Evolutionary conservation across 2,113 vertebrate species (phyloP).

Genomic region (Salminus brasiliensis): DNA sequence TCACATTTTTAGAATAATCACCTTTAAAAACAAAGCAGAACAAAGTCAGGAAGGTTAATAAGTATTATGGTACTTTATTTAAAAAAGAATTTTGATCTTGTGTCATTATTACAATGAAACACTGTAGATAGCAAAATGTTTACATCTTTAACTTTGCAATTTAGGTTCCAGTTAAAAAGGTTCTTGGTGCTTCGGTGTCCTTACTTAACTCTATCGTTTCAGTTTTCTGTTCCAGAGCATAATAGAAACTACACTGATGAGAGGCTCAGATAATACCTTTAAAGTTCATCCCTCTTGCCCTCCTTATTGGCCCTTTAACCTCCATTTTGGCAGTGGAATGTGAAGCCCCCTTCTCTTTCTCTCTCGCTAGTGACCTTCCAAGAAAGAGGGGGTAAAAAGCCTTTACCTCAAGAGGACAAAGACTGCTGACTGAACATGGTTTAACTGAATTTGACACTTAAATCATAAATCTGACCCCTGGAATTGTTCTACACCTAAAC

Average conservation of each 20-base stretch:
- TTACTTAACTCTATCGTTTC: conserved; percentile 45
- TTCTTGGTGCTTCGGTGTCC: conserved; percentile 42
- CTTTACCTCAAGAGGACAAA: background rate
- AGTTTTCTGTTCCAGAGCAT: conserved; percentile 36
- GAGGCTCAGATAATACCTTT: conserved; percentile 40
- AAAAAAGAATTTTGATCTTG: conserved; percentile 61
- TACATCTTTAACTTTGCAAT: conserved; percentile 56
- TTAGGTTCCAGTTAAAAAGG: conserved; percentile 59
- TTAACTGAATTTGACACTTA: conserved; percentile 11
- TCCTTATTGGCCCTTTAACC: conserved; percentile 54
- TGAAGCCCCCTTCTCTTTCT: conserved; percentile 40
- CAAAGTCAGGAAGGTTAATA: conserved; percentile 45
- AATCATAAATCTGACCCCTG: background rate
- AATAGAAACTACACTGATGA: conserved; percentile 27
- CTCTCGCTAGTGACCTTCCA: background rate
- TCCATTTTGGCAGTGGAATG: conserved; percentile 66
- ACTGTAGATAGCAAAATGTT: conserved; percentile 60
- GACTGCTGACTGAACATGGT: conserved; percentile 8
- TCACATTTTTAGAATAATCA: too few species aligned
- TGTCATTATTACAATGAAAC: conserved; percentile 70
- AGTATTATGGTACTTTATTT: conserved; percentile 69
- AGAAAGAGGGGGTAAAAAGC: background rate
- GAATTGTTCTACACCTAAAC: background rate
- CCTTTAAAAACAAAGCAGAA: background rate
- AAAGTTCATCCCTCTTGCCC: conserved; percentile 15